phyloP scores from a whole-genome alignment of 2,113 vertebrate genomes.

The Pyxicephalus adspersus region DNA sequence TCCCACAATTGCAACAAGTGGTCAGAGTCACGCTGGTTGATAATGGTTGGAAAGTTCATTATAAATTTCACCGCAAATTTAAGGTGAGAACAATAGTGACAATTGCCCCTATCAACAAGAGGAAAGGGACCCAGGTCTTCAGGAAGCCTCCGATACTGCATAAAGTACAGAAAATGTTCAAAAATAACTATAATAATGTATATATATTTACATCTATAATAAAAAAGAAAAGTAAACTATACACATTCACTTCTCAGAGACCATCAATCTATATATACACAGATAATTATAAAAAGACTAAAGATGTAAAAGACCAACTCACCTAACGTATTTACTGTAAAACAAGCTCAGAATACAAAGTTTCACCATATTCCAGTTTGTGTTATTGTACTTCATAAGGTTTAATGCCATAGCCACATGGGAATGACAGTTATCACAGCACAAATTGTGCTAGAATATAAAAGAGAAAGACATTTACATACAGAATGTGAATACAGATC shows the following conservation, averaged over 20 bases:
- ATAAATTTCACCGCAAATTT: slow-evolving; percentile 74
- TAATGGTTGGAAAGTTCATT: not conserved
- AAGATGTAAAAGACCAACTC: slow-evolving; percentile 53
- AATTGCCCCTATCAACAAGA: slow-evolving; percentile 84
- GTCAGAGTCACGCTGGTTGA: not conserved
- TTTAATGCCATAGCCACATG: slow-evolving; percentile 96
- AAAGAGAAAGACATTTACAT: not conserved
- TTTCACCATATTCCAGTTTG: slow-evolving; percentile 96
- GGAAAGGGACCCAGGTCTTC: slow-evolving; percentile 96
- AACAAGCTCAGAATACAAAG: slow-evolving; percentile 86
- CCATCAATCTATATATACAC: not conserved
- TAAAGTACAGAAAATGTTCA: not conserved
- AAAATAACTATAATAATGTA: fast-evolving
- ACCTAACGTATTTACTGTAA: slow-evolving; percentile 92
- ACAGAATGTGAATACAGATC: no score
- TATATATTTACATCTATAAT: not conserved
- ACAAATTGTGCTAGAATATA: slow-evolving; percentile 87
- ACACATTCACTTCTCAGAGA: not conserved
- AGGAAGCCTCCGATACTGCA: slow-evolving; percentile 88
- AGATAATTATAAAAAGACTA: not conserved
- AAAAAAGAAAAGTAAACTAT: not conserved
- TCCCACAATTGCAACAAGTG: slow-evolving; percentile 43
- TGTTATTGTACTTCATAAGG: slow-evolving; percentile 92
- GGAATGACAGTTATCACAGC: slow-evolving; percentile 98
- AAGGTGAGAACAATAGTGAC: slow-evolving; percentile 82